Base-by-base conservation (phyloP, 2,888 invertebrate genomes). In the Drosophila vallismaia region DNA sequence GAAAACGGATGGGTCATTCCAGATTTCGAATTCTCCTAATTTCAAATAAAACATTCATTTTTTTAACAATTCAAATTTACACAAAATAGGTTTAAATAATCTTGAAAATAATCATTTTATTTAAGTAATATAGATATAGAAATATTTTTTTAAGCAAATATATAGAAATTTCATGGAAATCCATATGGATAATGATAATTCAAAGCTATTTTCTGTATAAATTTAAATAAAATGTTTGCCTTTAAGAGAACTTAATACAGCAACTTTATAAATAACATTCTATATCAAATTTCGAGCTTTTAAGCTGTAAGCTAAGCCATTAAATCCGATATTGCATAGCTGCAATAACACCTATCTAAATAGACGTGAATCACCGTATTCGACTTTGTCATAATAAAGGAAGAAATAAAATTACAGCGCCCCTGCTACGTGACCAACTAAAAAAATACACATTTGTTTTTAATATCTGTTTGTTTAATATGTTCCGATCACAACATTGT, bases 401-500 rank as follows among this genome's bases (percentile, higher is more conserved):
- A 33, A n/a, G 33, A 33, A 33, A 33, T n/a, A 33, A n/a, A 33
- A 10, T 33, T 33, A 33, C 33, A 33, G 33, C 10, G 10, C 33
- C 36, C 12, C 36, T 36, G 6, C 40, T 42, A 42, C 40, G 40
- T 42, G 40, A 42, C 40, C 40, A 42, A 36, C 5, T 36, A 5
- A 6, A 36, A n/a, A n/a, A 6, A 36, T n/a, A 6, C n/a, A 36
- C 33, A 4, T 36, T 36, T 36, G 10, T 5, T 8, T 19, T 42
- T 7, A 1, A 42, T 12, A 8, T 42, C 9, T 42, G 2, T 42
- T 14, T 14, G 4, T 36, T 36, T 36, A 36, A 36, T 5, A 36
- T 48, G 1, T 46, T 46, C n/a, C 28, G 63, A 51, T 46, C 66
- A 63, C 44, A 51, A 51, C 36, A 28, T 62, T 38, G 62, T 48